These are phyloP conservation scores for Brachypterus glaber DNA, from an alignment of 2,888 invertebrate genomes.

Conservation along the genomic window DNA sequence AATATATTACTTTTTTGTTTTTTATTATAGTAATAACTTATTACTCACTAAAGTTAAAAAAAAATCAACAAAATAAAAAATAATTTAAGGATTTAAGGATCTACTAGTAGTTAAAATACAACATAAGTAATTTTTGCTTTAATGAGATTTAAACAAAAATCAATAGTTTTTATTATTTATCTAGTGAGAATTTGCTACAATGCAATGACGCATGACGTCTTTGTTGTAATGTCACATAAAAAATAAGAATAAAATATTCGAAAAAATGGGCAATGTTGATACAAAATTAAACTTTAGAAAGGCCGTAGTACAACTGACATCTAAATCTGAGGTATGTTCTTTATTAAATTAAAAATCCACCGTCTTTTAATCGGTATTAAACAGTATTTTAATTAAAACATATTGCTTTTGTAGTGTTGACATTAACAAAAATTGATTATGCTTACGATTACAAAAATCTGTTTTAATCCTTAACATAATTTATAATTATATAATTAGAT, in stretches of 20 bases:
- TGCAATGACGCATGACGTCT: conserved; percentile 5
- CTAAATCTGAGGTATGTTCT: conserved; percentile 78
- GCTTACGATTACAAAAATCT: neutral
- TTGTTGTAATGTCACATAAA: conserved; percentile 4
- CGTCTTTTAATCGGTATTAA: neutral
- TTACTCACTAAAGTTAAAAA: too few relatives aligned
- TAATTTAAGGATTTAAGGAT: too few relatives aligned
- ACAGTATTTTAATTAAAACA: neutral
- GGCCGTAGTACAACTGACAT: conserved; percentile 94
- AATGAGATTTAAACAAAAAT: too few relatives aligned
- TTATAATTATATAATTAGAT: conserved; percentile 1
- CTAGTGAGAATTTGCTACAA: too few relatives aligned
- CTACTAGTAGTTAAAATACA: too few relatives aligned
- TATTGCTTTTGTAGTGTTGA: conserved; percentile 1
- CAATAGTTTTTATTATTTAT: too few relatives aligned
- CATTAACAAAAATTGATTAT: neutral
- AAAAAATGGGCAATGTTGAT: conserved; percentile 91
- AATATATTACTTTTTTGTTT: too few relatives aligned
- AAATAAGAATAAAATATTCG: conserved; percentile 3
- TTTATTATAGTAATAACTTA: too few relatives aligned
- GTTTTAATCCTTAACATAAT: neutral
- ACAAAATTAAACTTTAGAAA: conserved; percentile 97
- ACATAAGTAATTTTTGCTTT: too few relatives aligned
- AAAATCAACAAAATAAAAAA: too few relatives aligned
- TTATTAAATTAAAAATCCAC: conserved; percentile 5